These are phyloP conservation scores for Aspiorhynchus laticeps DNA, from an alignment of 2,113 vertebrate species.

Conservation along the genomic window DNA sequence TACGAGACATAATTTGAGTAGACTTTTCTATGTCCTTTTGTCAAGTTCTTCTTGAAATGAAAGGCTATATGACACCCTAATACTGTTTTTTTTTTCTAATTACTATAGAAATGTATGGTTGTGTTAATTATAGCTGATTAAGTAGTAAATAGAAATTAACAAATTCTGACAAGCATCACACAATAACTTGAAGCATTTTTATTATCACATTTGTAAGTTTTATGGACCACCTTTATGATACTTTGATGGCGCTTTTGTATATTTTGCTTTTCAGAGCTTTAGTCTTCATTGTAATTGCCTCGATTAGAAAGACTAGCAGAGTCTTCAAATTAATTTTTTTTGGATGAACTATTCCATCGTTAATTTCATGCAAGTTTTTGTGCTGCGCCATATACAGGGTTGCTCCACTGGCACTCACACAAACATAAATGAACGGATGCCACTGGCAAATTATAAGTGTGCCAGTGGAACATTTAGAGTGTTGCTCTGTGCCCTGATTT, in stretches of 20 bases:
- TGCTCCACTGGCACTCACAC: slow-evolving; percentile 2
- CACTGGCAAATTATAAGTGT: slow-evolving; percentile 32
- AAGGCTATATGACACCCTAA: slow-evolving; percentile 15
- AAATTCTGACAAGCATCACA: not conserved
- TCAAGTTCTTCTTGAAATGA: slow-evolving; percentile 11
- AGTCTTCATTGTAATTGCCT: not conserved
- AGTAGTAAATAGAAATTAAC: slow-evolving; percentile 1
- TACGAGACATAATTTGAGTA: slow-evolving; percentile 37
- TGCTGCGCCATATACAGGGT: not conserved
- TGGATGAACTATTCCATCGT: not conserved
- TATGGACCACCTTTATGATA: not conserved
- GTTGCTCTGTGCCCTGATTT: slow-evolving; percentile 61
- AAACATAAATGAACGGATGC: slow-evolving; percentile 31
- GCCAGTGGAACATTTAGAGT: slow-evolving; percentile 24
- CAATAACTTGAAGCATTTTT: not conserved
- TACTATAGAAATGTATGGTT: not conserved
- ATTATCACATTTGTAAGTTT: not conserved
- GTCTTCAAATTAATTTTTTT: not conserved
- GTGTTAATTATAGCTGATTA: not conserved
- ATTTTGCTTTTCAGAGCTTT: not conserved
- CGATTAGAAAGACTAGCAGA: not conserved
- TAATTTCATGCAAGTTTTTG: not conserved
- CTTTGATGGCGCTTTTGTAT: not conserved
- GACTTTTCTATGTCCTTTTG: slow-evolving; percentile 18
- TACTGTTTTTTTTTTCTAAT: not conserved